Conservation (phyloP, 1,140 invertebrate genomes). For the Coenobita brevimanus region DNA sequence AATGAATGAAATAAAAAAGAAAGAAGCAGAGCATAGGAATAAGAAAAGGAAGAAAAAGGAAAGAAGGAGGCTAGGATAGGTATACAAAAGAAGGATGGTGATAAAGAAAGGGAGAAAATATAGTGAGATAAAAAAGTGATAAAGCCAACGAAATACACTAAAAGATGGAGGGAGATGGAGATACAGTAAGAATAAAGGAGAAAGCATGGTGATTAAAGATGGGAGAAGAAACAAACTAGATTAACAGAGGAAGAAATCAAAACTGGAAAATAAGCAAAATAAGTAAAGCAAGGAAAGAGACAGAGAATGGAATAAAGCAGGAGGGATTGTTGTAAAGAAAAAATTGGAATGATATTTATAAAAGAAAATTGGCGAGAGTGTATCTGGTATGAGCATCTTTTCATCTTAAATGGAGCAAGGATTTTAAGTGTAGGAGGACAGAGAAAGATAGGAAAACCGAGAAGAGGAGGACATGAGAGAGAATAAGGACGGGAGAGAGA, state of each 20-base stretch:
- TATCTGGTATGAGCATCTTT: too few relatives aligned
- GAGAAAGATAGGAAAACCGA: background rate
- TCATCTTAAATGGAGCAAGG: too few relatives aligned
- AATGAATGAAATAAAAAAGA: too few relatives aligned
- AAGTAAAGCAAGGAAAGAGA: background rate
- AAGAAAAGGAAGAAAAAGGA: too few relatives aligned
- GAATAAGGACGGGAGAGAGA: background rate
- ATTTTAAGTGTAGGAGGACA: too few relatives aligned
- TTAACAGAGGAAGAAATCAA: background rate
- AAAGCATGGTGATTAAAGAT: background rate
- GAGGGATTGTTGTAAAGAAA: background rate
- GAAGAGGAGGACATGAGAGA: background rate
- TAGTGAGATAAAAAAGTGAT: background rate
- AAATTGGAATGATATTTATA: background rate
- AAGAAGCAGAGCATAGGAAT: too few relatives aligned
- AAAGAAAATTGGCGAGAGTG: too few relatives aligned
- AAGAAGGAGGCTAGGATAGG: too few relatives aligned
- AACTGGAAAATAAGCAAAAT: background rate
- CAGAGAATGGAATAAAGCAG: background rate
- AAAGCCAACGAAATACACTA: background rate
- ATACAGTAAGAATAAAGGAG: background rate
- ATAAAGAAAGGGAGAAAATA: background rate
- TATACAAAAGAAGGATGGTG: too few relatives aligned
- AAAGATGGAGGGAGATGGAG: background rate
- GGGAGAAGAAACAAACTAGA: background rate